These are phyloP conservation scores for Tetranychus truncatus DNA, from an alignment of 2,888 invertebrate genomes.

Conservation along the genomic window DNA sequence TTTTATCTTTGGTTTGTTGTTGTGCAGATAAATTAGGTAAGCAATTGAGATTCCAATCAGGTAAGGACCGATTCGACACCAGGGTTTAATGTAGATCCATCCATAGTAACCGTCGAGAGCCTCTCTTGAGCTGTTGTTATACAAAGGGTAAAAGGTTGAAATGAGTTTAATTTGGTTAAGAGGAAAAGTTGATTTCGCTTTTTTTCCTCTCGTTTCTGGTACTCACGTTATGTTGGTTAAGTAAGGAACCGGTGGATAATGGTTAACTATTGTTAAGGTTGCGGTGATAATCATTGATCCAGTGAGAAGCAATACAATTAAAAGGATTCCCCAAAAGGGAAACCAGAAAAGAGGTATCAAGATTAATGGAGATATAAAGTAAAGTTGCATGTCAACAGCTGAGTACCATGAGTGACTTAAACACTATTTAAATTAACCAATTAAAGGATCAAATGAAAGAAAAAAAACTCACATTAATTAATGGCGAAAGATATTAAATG, in stretches of 20 bases:
- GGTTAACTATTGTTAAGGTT: slow-evolving; percentile 23
- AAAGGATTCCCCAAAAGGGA: slow-evolving; percentile 18
- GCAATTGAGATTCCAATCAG: slow-evolving; percentile 27
- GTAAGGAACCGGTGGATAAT: slow-evolving; percentile 28
- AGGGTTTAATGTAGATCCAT: slow-evolving; percentile 28
- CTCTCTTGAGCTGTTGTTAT: slow-evolving; percentile 19
- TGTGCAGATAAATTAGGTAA: slow-evolving; percentile 24
- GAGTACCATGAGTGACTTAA: slow-evolving; percentile 28
- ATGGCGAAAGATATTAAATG: background rate
- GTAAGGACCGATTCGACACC: slow-evolving; percentile 28
- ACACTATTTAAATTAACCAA: slow-evolving; percentile 23
- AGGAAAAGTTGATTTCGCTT: background rate
- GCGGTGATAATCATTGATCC: slow-evolving; percentile 23
- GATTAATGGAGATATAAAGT: slow-evolving; percentile 25
- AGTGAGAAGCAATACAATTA: slow-evolving; percentile 18
- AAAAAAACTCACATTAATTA: background rate
- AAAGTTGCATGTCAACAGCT: slow-evolving; percentile 28
- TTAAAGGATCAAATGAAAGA: slow-evolving; percentile 2
- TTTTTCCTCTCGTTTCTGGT: background rate
- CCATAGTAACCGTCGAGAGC: slow-evolving; percentile 25
- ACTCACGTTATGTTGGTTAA: slow-evolving; percentile 26
- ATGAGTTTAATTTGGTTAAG: background rate
- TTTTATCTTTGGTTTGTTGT: slow-evolving; percentile 20
- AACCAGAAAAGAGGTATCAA: slow-evolving; percentile 23
- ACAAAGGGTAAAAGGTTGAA: background rate